These are phyloP conservation scores for Penaeus japonicus DNA, from an alignment of 1,140 invertebrate genomes.

Conservation along the genomic window DNA sequence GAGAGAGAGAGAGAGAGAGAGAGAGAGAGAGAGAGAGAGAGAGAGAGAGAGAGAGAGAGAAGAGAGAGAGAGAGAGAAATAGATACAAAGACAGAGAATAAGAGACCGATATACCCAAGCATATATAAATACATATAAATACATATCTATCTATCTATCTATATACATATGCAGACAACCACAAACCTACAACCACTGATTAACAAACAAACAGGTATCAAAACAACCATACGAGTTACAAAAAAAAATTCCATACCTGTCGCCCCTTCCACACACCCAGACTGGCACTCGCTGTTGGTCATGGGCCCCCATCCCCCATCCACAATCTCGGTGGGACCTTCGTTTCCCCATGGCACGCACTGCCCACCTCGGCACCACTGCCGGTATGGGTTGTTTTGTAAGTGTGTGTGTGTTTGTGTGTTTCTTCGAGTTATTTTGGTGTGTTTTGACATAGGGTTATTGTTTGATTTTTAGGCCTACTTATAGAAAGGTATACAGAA, in stretches of 20 bases:
- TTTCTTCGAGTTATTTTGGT: too few relatives aligned
- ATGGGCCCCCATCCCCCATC: conserved; percentile 73
- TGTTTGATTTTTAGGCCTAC: neutral
- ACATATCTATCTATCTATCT: too few relatives aligned
- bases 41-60: neutral
- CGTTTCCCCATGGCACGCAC: conserved; percentile 48
- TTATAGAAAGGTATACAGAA: neutral
- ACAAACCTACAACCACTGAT: too few relatives aligned
- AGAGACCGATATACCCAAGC: neutral
- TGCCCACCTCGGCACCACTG: conserved; percentile 74
- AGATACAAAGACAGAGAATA: neutral
- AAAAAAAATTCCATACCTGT: conserved; percentile 66
- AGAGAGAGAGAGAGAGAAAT: neutral
- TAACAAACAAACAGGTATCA: too few relatives aligned
- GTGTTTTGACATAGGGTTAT: neutral
- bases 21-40: neutral
- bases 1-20: too few relatives aligned
- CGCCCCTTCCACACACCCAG: conserved; percentile 74
- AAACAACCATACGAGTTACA: too few relatives aligned
- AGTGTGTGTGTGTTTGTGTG: too few relatives aligned
- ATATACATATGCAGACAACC: too few relatives aligned
- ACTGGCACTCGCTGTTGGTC: conserved; percentile 70
- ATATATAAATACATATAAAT: too few relatives aligned
- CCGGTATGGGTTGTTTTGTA: neutral
- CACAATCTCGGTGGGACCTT: conserved; percentile 61